Base-by-base conservation (phyloP, 2,113 vertebrate genomes). In the Parus major region DNA sequence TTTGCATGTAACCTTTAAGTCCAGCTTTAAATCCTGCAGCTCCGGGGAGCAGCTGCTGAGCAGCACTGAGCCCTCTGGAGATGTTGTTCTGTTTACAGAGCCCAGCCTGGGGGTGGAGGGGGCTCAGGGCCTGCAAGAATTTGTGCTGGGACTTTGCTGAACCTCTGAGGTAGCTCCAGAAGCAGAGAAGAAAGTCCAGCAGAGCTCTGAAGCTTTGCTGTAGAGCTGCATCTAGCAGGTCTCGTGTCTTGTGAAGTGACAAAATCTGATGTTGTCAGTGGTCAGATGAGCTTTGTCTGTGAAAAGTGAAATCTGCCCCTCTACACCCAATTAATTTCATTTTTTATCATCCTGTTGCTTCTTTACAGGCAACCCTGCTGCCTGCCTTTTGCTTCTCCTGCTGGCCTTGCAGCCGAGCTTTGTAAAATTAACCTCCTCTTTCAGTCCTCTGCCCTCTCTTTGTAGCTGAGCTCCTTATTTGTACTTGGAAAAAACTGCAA, bases 1-100 rank as follows among this genome's bases (percentile, higher is more conserved):
- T 94, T 92, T 92, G 92, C 53, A 59, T 76, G 71, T 92, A 91
- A 92, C 93, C 57, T 71, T 90, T 91, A 80, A 86, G 69, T 52
- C 83, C 80, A 31, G 44, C 83, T 94, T 35, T 15, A 63, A 71
- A 16, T 20, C 80, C 57, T 36, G 24, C 33, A 12, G 46, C 0
- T 0, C 69, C 29, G 69, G n/a, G 73, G 33, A 82, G 78, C 87
- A 83, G 77, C 92, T 70, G 65, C 39, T 60, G 78, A 39, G 82
- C 49, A 50, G 47, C 6, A 0, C n/a, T n/a, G 82, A 90, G 69
- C 69, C 23, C 56, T 82, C 61, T 55, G 12, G 82, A 71, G 79
- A 19, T 75, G 44, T 7, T 70, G 36, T 50, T 33, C 22, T 80
- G 29, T 68, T 68, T 15, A 5, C 5, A 16, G n/a, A 28, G 12